phyloP scores from a whole-genome alignment of 1,140 invertebrate species.

The Thalassaphorura encarpata region DNA sequence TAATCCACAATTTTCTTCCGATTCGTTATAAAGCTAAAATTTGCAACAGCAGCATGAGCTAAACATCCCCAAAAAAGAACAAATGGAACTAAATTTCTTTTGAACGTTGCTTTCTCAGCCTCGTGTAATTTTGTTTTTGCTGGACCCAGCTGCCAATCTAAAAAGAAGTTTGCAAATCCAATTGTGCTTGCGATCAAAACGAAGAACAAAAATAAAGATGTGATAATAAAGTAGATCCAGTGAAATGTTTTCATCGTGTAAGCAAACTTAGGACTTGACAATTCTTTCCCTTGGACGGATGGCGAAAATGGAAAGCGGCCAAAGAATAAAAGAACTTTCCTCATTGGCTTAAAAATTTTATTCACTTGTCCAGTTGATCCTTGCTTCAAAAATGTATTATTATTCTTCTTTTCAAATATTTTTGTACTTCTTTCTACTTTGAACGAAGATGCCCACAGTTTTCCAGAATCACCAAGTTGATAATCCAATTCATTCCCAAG shows the following conservation, averaged over 20 bases:
- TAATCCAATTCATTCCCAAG: too few species aligned
- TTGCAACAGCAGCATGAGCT: constrained; percentile 12
- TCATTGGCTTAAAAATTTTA: too few species aligned
- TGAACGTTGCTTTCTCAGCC: neutral
- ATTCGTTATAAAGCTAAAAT: constrained; percentile 13
- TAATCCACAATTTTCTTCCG: constrained; percentile 11
- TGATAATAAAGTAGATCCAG: constrained; percentile 27
- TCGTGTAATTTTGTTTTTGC: neutral
- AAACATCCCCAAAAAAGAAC: constrained; percentile 30
- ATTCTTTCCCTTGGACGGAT: neutral
- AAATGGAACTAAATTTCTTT: constrained; percentile 26
- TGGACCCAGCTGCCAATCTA: constrained; percentile 7
- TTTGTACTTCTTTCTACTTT: too few species aligned
- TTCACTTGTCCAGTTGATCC: too few species aligned
- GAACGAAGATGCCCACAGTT: too few species aligned
- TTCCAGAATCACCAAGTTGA: too few species aligned
- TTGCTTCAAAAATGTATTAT: too few species aligned
- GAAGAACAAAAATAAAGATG: constrained; percentile 8
- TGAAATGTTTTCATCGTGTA: neutral
- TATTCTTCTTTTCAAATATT: too few species aligned
- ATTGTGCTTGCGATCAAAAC: constrained; percentile 14
- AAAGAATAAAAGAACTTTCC: too few species aligned
- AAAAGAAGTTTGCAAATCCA: constrained; percentile 7
- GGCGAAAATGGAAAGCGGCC: constrained; percentile 23
- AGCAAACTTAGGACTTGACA: neutral